A percentile compares a stretch with the other conserved stretches of the same genome.
These are phyloP conservation scores for Falco novaeseelandiae DNA, from an alignment of 2,797 vertebrate species.

Conservation along the genomic window DNA sequence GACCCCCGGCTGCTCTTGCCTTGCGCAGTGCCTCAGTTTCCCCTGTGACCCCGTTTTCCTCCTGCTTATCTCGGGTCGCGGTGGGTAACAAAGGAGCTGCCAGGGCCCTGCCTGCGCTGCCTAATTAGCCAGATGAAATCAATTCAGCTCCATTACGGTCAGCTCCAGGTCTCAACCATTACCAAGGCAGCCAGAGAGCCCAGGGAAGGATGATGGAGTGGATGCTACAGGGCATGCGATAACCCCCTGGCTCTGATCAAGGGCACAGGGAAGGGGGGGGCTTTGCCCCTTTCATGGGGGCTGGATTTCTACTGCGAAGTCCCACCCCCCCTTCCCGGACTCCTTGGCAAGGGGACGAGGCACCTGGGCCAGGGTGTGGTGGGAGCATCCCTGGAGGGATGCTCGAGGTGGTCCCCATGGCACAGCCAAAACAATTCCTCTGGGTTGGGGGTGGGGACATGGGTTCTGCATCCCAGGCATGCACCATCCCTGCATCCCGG, in stretches of 20 bases:
- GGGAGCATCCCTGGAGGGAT: fast-evolving
- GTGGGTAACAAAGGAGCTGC: slow-evolving; percentile 3
- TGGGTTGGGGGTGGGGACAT: neutral
- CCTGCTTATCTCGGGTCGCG: neutral
- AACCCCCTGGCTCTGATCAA: neutral
- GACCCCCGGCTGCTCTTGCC: fast-evolving
- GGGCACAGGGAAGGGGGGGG: neutral
- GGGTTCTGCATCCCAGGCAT: fast-evolving
- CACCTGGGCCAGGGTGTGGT: fast-evolving
- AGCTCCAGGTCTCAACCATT: slow-evolving; percentile 45
- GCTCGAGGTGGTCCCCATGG: fast-evolving
- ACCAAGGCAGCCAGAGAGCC: slow-evolving; percentile 2
- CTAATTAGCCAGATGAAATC: slow-evolving; percentile 59
- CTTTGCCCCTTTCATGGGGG: neutral
- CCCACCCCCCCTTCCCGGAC: neutral
- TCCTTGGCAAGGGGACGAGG: fast-evolving
- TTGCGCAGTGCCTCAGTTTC: neutral
- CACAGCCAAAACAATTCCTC: neutral
- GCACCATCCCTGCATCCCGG: too few species aligned
- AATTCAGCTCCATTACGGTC: slow-evolving; percentile 57
- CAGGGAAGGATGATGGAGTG: slow-evolving; percentile 39
- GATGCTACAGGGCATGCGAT: slow-evolving; percentile 24
- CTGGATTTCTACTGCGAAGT: neutral
- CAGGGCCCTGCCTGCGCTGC: neutral
- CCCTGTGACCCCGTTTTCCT: fast-evolving